Conservation (phyloP, 2,888 invertebrate genomes). For the Erebia aethiops region DNA sequence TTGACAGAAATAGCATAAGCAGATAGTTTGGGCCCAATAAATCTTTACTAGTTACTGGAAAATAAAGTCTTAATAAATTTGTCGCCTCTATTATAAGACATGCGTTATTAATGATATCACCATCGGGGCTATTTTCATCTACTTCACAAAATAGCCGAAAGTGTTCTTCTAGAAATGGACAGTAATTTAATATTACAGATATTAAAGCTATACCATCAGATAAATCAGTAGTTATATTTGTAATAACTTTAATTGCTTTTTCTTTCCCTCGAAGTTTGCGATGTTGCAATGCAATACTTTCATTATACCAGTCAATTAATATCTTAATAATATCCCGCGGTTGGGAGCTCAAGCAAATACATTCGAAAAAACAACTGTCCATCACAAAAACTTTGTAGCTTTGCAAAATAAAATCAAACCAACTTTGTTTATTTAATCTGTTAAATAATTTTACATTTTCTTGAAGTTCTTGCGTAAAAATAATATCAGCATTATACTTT, state of each 20-base stretch:
- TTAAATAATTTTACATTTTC: conserved; percentile 56
- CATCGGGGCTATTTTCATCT: conserved; percentile 59
- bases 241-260: conserved; percentile 56
- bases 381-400: conserved; percentile 83
- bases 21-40: conserved; percentile 80
- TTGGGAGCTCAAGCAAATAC: conserved; percentile 62
- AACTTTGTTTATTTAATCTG: conserved; percentile 75
- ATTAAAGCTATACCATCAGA: conserved; percentile 82
- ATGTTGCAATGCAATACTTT: conserved; percentile 59
- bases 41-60: conserved; percentile 77
- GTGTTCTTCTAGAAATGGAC: conserved; percentile 80
- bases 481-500: conserved; percentile 63
- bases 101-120: conserved; percentile 81
- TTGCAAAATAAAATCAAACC: conserved; percentile 85
- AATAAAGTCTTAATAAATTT: conserved; percentile 79
- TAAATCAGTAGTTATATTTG: conserved; percentile 78
- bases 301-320: conserved; percentile 67
- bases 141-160: conserved; percentile 74
- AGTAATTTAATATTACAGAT: conserved; percentile 80
- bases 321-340: conserved; percentile 63
- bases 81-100: conserved; percentile 80
- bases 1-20: conserved; percentile 83
- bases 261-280: conserved; percentile 50
- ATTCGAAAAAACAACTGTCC: conserved; percentile 75
- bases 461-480: conserved; percentile 56